phyloP scores from a whole-genome alignment of 2,113 vertebrate genomes.

The Hystrix cristata region DNA sequence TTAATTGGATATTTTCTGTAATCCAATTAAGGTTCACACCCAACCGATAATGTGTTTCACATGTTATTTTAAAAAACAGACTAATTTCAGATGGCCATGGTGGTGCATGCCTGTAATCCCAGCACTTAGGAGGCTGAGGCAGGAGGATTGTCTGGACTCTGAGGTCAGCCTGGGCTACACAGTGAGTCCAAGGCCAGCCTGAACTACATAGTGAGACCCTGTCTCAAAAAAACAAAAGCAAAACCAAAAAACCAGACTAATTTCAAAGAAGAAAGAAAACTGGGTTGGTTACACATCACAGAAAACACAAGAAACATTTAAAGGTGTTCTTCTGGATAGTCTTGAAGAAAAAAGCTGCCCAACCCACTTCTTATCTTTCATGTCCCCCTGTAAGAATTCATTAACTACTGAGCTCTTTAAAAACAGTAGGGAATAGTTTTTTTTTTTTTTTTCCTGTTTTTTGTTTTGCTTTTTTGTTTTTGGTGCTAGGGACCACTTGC shows the following conservation, averaged over 20 bases:
- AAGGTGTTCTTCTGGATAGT: not conserved
- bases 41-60: constrained; percentile 43
- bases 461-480: too few species aligned
- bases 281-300: constrained; percentile 21
- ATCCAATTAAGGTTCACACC: constrained; percentile 45
- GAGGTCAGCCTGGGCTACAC: too few species aligned
- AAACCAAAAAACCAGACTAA: constrained; percentile 32
- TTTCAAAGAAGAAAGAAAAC: constrained; percentile 56
- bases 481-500: too few species aligned
- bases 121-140: too few species aligned
- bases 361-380: constrained; percentile 27
- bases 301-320: constrained; percentile 57
- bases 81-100: not conserved
- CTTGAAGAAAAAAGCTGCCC: constrained; percentile 49
- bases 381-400: not conserved
- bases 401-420: constrained; percentile 13
- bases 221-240: too few species aligned
- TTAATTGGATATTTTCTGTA: constrained; percentile 31
- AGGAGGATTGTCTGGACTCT: too few species aligned
- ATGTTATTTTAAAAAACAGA: constrained; percentile 56
- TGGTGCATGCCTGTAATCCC: too few species aligned
- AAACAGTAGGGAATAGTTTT: not conserved
- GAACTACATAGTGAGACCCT: too few species aligned
- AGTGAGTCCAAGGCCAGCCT: too few species aligned
- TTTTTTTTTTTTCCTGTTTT: too few species aligned